A percentile compares a stretch with the other conserved stretches of the same genome.
phyloP scores from a whole-genome alignment of 2,797 vertebrate species.

The Enteromius unitaeniatus region DNA sequence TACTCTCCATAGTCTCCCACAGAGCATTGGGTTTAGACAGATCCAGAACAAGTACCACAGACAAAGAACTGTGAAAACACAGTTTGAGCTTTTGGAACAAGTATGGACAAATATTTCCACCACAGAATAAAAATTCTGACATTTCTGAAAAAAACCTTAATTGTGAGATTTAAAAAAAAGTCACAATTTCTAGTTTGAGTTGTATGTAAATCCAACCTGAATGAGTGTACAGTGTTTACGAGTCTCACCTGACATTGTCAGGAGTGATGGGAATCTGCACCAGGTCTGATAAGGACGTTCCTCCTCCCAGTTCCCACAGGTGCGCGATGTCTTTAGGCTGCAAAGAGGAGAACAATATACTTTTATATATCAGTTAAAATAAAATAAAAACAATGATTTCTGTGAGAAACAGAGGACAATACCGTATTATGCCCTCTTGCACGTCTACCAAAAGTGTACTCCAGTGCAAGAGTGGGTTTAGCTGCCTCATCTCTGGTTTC shows the following conservation, averaged over 20 bases:
- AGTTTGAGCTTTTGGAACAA: not conserved
- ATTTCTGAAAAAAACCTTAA: not conserved
- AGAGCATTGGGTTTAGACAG: constrained; percentile 88
- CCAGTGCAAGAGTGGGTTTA: constrained; percentile 93
- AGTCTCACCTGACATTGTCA: constrained; percentile 80
- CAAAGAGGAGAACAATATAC: not conserved
- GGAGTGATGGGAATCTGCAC: constrained; percentile 87
- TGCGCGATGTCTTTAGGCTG: constrained; percentile 95
- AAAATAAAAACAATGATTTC: not conserved
- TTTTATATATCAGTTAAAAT: not conserved
- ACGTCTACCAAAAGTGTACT: constrained; percentile 93
- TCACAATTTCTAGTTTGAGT: not conserved
- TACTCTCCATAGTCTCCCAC: constrained; percentile 89
- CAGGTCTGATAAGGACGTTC: constrained; percentile 90
- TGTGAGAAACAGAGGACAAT: not conserved
- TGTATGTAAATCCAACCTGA: not conserved
- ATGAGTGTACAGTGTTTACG: not conserved
- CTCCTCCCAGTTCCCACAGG: constrained; percentile 96
- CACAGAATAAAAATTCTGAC: not conserved
- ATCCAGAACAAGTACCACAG: constrained; percentile 90
- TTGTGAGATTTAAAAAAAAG: too few relatives aligned
- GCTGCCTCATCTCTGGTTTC: constrained; percentile 86
- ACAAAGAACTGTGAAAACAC: constrained; percentile 81
- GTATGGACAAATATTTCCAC: not conserved
- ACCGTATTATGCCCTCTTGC: constrained; percentile 90